Percentiles rank a stretch among this genome's conserved stretches.
phyloP scores from a whole-genome alignment of 2,113 vertebrate genomes.

The Oriolus oriolus region DNA sequence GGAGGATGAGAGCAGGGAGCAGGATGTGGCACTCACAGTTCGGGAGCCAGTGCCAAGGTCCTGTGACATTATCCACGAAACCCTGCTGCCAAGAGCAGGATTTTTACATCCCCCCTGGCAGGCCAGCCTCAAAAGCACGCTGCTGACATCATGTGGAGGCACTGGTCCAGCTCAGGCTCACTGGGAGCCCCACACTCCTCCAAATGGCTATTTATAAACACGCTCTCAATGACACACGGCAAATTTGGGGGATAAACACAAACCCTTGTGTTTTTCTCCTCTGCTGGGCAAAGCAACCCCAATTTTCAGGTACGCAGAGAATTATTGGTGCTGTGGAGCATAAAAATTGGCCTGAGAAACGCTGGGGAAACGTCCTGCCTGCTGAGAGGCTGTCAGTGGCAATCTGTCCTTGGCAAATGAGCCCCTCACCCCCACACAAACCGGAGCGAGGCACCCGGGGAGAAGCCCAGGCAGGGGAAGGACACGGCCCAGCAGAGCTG shows the following conservation, averaged over 20 bases:
- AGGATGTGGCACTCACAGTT: background rate
- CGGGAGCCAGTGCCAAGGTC: background rate
- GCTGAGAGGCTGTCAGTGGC: background rate
- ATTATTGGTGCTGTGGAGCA: background rate
- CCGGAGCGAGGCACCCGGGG: background rate
- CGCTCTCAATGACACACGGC: background rate
- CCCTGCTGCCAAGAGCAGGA: background rate
- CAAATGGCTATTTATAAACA: background rate
- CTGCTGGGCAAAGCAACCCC: background rate
- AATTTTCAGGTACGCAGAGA: background rate
- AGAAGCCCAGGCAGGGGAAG: background rate
- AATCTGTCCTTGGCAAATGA: background rate
- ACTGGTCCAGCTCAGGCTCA: background rate
- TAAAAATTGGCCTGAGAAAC: background rate
- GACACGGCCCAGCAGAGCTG: background rate
- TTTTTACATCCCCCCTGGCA: background rate
- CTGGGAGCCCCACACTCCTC: background rate
- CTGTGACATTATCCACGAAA: background rate
- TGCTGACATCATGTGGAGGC: conserved; percentile 38
- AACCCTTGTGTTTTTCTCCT: background rate
- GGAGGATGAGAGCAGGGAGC: background rate
- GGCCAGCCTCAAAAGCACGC: background rate
- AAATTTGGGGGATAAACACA: background rate
- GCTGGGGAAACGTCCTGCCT: background rate
- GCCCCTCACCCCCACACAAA: background rate